Conservation (phyloP, 2,797 vertebrate genomes). For the Melanotaenia trifasciata region DNA sequence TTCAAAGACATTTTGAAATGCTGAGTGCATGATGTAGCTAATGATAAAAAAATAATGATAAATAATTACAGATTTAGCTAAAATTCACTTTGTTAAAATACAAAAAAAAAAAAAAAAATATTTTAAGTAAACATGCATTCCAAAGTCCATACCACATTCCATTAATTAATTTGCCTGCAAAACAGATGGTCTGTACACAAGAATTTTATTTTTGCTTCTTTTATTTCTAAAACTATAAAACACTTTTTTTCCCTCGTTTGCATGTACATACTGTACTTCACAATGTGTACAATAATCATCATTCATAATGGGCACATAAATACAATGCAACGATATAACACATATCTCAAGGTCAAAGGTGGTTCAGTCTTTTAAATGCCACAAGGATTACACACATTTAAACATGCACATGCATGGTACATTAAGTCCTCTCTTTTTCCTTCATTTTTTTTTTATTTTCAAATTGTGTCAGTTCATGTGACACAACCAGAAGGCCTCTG, state of each 20-base stretch:
- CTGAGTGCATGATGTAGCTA: background rate
- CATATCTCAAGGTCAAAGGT: constrained; percentile 14
- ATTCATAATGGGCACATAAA: constrained; percentile 22
- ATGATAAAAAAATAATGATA: background rate
- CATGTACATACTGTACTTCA: constrained; percentile 2
- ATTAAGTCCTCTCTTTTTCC: background rate
- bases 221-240: too few species aligned
- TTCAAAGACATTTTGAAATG: too few species aligned
- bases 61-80: too few species aligned
- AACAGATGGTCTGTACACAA: background rate
- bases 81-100: too few species aligned
- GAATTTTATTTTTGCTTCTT: background rate
- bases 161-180: background rate
- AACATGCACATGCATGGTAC: constrained; percentile 4
- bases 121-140: background rate
- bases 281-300: background rate
- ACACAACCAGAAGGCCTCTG: constrained; percentile 2
- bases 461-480: constrained; percentile 10
- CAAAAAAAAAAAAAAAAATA: background rate
- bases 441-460: constrained; percentile 2
- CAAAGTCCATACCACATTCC: background rate
- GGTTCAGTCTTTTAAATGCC: background rate
- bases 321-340: background rate
- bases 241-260: constrained; percentile 5
- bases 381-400: constrained; percentile 15